Base-by-base conservation (phyloP, 2,888 invertebrate species). In the Oxyteleia sp. region DNA sequence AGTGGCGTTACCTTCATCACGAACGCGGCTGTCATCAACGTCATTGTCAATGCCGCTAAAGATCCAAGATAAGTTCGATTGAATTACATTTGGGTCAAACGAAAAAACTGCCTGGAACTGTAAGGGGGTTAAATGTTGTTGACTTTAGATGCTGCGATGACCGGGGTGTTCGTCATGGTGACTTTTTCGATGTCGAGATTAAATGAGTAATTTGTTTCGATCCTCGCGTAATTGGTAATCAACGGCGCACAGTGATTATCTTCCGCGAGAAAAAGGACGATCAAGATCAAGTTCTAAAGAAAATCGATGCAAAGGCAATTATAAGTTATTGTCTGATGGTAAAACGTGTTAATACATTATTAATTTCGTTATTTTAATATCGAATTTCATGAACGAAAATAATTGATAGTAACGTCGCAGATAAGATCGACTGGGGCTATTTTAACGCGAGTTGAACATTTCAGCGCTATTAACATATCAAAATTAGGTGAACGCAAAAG, bases 211-310 rank as follows among this genome's bases (percentile, higher is more conserved):
- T 66, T 74, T 74, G 66, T 74, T 80, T 51, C 47, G 61, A 72
- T 66, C 80, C 20, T 16, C 68, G 61, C 26, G 68, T 81, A 81
- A 74, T 81, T 74, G 80, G 80, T 72, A 66, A 80, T 66, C 72
- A 81, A 41, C 81, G 55, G 63, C 63, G 38, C 47, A 43, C 51
- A 41, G 47, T 68, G 49, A 74, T 80, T 80, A 38, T 18, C 45
- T 51, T 49, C 26, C 15, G 43, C 32, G 18, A 45, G 32, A 55
- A 64, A 71, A 64, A 45, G 16, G 45, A 51, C 41, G 10, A 26
- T 18, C 18, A 18, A 18, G 51, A 72, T 29, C 49, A 35, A 26
- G 55, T 55, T 35, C 53, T 1, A 20, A 35, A 29, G 64, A 29
- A 71, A 49, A 79, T 66, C 49, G 43, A 79, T 49, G 49, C 32